Conservation (phyloP, 2,113 vertebrate genomes). For the Albula goreensis region DNA sequence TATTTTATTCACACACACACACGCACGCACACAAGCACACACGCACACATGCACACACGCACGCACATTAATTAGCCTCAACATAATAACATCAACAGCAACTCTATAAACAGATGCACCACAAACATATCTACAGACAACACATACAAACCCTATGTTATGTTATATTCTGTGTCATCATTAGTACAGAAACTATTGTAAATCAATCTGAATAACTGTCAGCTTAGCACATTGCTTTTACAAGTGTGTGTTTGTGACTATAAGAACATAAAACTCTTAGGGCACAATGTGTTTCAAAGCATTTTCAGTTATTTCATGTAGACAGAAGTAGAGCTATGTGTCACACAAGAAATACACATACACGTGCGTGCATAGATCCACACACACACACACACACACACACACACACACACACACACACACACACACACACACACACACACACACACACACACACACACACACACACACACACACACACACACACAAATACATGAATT, state of each 20-base stretch:
- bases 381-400: conserved; percentile 41
- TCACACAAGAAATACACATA: background rate
- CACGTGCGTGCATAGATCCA: background rate
- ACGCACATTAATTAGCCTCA: background rate
- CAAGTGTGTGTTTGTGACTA: conserved; percentile 16
- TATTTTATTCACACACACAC: background rate
- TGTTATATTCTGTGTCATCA: background rate
- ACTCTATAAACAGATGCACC: too few relatives aligned
- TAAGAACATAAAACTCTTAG: conserved; percentile 34
- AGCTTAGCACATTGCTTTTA: background rate
- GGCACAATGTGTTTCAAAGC: conserved; percentile 30
- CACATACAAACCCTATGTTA: too few relatives aligned
- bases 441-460: conserved; percentile 41
- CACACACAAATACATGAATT: conserved; percentile 21
- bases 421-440: conserved; percentile 25
- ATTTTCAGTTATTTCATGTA: background rate
- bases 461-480: conserved; percentile 27
- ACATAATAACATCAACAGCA: too few relatives aligned
- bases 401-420: conserved; percentile 24
- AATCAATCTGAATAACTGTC: background rate
- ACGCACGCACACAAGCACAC: background rate
- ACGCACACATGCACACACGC: conserved; percentile 14
- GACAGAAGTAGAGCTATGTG: background rate
- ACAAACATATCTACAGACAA: too few relatives aligned
- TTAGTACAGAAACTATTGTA: conserved; percentile 12